Evolutionary conservation across 1,140 invertebrate genomes (phyloP).

Genomic region (Drepana arcuata): DNA sequence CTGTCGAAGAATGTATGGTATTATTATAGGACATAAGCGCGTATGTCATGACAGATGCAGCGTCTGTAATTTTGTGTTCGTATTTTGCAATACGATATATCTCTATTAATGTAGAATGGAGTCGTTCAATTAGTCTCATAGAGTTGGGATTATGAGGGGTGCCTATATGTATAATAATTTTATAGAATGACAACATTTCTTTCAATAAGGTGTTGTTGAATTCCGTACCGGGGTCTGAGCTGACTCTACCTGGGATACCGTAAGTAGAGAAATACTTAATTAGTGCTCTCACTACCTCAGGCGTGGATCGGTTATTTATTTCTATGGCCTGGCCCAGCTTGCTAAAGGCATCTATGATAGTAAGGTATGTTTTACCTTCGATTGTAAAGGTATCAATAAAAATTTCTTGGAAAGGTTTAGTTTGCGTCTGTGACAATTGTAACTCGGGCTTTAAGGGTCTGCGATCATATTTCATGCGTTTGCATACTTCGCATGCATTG

Average conservation of each 20-base stretch:
- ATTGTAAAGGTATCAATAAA: background rate
- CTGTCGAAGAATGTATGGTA: slow-evolving; percentile 13
- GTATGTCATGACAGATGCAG: slow-evolving; percentile 11
- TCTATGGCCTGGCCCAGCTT: background rate
- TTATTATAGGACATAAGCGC: slow-evolving; percentile 12
- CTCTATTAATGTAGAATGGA: slow-evolving; percentile 30
- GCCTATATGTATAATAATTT: slow-evolving; percentile 26
- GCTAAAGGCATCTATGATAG: background rate
- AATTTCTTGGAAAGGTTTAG: background rate
- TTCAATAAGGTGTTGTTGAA: slow-evolving; percentile 27
- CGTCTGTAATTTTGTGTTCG: slow-evolving; percentile 18
- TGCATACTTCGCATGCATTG: background rate
- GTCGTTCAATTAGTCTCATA: slow-evolving; percentile 27
- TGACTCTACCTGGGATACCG: slow-evolving; percentile 17
- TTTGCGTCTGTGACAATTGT: background rate
- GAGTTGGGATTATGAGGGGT: slow-evolving; percentile 35
- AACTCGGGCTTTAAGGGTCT: background rate
- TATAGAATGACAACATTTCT: slow-evolving; percentile 22
- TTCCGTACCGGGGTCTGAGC: slow-evolving; percentile 20
- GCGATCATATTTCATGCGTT: background rate
- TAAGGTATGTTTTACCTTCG: background rate
- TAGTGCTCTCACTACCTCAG: background rate
- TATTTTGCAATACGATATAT: slow-evolving; percentile 27
- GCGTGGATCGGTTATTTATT: background rate
- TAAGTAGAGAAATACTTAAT: background rate